phyloP scores from a whole-genome alignment of 2,797 vertebrate species.

The Diglossa cyanea region DNA sequence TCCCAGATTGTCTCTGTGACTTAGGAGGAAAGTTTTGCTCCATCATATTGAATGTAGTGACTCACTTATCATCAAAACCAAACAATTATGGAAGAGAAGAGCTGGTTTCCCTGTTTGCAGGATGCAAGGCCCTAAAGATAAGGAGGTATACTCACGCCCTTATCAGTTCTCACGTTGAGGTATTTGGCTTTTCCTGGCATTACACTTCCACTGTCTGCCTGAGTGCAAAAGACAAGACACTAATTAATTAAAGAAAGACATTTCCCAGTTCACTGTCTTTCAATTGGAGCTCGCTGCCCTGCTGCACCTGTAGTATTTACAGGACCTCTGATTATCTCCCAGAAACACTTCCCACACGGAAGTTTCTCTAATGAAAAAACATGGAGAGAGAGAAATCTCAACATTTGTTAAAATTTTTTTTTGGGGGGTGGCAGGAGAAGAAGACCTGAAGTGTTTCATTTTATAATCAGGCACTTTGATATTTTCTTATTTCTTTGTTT shows the following conservation, averaged over 20 bases:
- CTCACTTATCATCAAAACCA: neutral
- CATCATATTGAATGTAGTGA: neutral
- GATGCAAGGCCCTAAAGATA: neutral
- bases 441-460: neutral
- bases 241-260: neutral
- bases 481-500: constrained; percentile 40
- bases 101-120: neutral
- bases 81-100: neutral
- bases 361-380: neutral
- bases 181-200: neutral
- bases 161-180: neutral
- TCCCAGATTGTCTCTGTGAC: neutral
- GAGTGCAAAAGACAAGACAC: neutral
- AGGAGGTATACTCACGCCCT: neutral
- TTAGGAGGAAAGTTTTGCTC: neutral
- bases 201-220: neutral
- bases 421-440: neutral
- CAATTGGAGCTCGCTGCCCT: neutral
- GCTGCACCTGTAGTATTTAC: neutral
- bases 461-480: neutral
- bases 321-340: neutral
- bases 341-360: neutral
- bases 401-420: neutral
- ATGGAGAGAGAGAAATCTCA: neutral
- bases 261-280: neutral